Percentiles rank a stretch among this genome's conserved stretches.
These are phyloP conservation scores for Pterostichus madidus DNA, from an alignment of 2,888 invertebrate species.

Conservation along the genomic window DNA sequence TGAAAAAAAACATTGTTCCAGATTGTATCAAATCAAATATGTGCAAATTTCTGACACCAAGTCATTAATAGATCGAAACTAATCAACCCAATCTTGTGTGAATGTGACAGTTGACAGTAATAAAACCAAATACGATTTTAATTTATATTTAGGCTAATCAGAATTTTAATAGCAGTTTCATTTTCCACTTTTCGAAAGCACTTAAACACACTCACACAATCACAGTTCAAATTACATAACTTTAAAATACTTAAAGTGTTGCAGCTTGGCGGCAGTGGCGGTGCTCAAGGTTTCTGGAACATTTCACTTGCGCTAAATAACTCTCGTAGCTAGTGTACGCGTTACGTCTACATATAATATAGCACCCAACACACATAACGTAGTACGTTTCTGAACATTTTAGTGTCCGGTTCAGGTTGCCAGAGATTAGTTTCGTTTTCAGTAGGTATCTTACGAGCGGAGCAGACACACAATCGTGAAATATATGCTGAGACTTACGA, in stretches of 20 bases:
- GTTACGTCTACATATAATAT: background rate
- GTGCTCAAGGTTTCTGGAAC: conserved; percentile 58
- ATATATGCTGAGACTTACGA: background rate
- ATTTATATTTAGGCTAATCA: conserved; percentile 1
- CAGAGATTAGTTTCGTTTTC: conserved; percentile 13
- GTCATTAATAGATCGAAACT: background rate
- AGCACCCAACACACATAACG: conserved; percentile 22
- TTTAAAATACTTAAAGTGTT: conserved; percentile 14
- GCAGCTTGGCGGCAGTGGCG: conserved; percentile 6
- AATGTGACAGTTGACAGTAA: background rate
- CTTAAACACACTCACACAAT: background rate
- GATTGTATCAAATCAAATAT: background rate
- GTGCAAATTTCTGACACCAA: too few relatives aligned
- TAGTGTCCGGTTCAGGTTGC: background rate
- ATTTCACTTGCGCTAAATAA: conserved; percentile 63
- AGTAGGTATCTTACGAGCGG: background rate
- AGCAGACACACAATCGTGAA: background rate
- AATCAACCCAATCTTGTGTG: background rate
- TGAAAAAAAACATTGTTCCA: too few relatives aligned
- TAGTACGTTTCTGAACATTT: too few relatives aligned
- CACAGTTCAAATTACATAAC: conserved; percentile 23
- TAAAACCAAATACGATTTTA: background rate
- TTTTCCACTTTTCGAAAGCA: conserved; percentile 39
- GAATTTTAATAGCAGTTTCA: conserved; percentile 34
- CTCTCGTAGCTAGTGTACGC: conserved; percentile 29